Evolutionary conservation across 2,888 invertebrate genomes (phyloP), one percentile per base, ranked within the genome.

Genomic region (Achlya flavicornis): DNA sequence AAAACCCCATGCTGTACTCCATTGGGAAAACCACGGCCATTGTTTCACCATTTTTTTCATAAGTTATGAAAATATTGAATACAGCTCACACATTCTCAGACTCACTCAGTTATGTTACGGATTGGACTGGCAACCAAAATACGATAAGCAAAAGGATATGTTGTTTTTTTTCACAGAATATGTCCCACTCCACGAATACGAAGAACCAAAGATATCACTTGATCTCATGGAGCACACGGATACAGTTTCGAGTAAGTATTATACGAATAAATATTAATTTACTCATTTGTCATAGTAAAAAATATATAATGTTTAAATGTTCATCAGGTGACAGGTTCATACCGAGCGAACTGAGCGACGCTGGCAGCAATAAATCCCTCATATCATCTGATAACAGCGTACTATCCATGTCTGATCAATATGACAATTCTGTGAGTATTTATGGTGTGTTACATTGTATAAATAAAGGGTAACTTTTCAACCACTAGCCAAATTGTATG

Each of bases 361-460:
- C 90, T 3, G 90, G 91, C 12, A 92, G 93, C 71, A 91, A 91
- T 69, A 91, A 89, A 68, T 92, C 92, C 0, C 79, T 92, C 0
- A 89, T 92, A 75, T 91, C 92, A 0, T 26, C 26, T 26, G 88
- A 90, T 64, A 89, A 86, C 68, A 92, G 92, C 61, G 86, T 86
- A 0, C 83, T 86, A 0, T 92, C 92, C 0, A 80, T 90, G 79
- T 88, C 92, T 0, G 90, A 91, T 63, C 82, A 88, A 16, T 91
- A 91, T 65, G 91, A 92, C 63, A 91, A 89, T 70, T 84, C 86
- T 48, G 91, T 92, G 64, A 89, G 91, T 82, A 33, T 32, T 48
- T 8, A n/a, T 5, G 53, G 8, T 43, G 16, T 26, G 43, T 32
- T 38, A 7, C 7, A 12, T 41, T 26, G 26, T 26, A 26, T 26